These are phyloP conservation scores for Hypanus sabinus DNA, from an alignment of 2,113 vertebrate genomes.

Conservation along the genomic window DNA sequence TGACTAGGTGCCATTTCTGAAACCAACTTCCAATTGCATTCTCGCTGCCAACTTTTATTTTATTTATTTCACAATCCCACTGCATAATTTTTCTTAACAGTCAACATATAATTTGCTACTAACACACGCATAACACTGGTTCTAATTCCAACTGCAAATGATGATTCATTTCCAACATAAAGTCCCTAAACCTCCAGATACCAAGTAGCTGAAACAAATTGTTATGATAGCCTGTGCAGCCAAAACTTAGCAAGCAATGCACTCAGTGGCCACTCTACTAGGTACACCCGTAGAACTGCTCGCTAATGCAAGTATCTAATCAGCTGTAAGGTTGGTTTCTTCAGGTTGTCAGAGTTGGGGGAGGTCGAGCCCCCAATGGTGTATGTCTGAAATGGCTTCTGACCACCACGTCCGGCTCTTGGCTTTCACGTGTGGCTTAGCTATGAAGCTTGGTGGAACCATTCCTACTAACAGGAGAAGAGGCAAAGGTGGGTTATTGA, in stretches of 20 bases:
- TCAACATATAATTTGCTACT: slow-evolving; percentile 9
- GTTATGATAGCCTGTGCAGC: neutral
- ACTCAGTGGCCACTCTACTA: too few species aligned
- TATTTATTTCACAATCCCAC: neutral
- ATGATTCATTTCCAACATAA: neutral
- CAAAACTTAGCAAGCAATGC: neutral
- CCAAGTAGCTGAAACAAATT: slow-evolving; percentile 18
- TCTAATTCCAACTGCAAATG: neutral
- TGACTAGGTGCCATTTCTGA: neutral
- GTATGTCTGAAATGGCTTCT: too few species aligned
- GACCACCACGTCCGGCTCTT: too few species aligned
- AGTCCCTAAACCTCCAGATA: neutral
- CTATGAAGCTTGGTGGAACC: too few species aligned
- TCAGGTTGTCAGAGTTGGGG: too few species aligned
- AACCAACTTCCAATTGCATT: neutral
- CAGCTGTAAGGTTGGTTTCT: too few species aligned
- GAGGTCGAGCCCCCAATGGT: too few species aligned
- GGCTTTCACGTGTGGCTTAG: too few species aligned
- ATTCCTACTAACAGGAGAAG: too few species aligned
- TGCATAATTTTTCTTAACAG: slow-evolving; percentile 3
- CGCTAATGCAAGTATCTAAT: too few species aligned
- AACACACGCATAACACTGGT: neutral
- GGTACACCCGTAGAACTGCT: too few species aligned
- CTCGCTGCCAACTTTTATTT: neutral
- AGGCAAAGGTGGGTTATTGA: too few species aligned